Conservation (phyloP, 2,797 vertebrate species). For the Acipenser transmontanus region DNA sequence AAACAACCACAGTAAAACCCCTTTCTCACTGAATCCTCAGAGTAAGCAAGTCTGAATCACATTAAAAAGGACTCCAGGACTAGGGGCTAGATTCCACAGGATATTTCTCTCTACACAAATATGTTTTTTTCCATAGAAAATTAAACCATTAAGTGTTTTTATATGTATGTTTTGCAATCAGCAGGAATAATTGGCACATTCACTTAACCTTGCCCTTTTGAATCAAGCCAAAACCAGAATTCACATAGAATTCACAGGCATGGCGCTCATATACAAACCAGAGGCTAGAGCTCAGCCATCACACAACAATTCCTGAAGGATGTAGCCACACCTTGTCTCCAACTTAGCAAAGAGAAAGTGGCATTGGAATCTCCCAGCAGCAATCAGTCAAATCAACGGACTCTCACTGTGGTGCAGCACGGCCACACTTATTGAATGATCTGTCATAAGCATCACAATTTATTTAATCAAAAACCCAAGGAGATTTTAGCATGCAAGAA, state of each 20-base stretch:
- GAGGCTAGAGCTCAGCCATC: neutral
- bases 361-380: neutral
- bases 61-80: too few species aligned
- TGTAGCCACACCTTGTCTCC: neutral
- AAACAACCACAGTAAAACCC: too few species aligned
- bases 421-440: neutral
- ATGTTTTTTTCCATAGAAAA: too few species aligned
- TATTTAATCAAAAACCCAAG: neutral
- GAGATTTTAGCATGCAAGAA: neutral
- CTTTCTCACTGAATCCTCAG: too few species aligned
- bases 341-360: constrained; percentile 1
- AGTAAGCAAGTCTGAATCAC: too few species aligned
- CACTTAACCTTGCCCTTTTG: constrained; percentile 28
- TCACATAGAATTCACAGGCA: constrained; percentile 21
- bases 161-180: too few species aligned
- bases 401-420: neutral
- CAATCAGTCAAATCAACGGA: neutral
- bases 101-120: too few species aligned
- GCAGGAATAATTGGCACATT: neutral
- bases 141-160: too few species aligned
- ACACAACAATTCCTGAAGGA: neutral
- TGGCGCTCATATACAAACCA: constrained; percentile 1
- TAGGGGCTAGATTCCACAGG: too few species aligned
- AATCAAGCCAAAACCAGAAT: constrained; percentile 9
- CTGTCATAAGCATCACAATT: neutral